These are phyloP conservation scores for Apamea anceps DNA, from an alignment of 2,888 invertebrate genomes.

Conservation along the genomic window DNA sequence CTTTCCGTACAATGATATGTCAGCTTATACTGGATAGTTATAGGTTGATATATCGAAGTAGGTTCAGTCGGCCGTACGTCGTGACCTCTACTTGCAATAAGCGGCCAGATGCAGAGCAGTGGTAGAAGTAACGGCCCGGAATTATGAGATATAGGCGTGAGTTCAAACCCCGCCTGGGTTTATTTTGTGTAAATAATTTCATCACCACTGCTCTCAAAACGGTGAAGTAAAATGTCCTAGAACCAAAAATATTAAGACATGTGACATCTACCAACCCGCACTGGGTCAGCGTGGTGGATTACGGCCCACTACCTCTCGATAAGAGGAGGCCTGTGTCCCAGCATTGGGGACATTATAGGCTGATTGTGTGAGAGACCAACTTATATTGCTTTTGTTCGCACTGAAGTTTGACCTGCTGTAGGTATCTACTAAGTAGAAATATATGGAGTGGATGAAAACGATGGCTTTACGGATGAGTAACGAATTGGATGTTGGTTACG, in stretches of 20 bases:
- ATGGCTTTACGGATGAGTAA: constrained; percentile 17
- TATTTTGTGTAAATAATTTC: neutral
- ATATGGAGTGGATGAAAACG: constrained; percentile 36
- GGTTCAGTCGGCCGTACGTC: neutral
- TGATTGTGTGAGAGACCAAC: neutral
- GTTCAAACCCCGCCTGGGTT: too few species aligned
- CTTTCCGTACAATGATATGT: neutral
- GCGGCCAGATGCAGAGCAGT: neutral
- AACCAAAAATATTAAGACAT: neutral
- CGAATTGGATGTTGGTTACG: constrained; percentile 9
- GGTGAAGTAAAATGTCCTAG: neutral
- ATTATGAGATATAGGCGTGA: too few species aligned
- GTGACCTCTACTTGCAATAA: neutral
- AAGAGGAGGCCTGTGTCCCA: too few species aligned
- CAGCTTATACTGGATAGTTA: neutral
- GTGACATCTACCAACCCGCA: neutral
- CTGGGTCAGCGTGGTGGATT: neutral
- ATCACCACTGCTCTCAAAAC: neutral
- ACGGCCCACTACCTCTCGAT: too few species aligned
- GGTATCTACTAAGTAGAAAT: constrained; percentile 7
- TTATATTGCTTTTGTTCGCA: neutral
- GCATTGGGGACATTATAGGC: too few species aligned
- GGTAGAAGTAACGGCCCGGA: neutral
- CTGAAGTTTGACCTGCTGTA: neutral
- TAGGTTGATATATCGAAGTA: neutral